A percentile compares a stretch with the other conserved stretches of the same genome.
These are phyloP conservation scores for Callimorpha dominula DNA, from an alignment of 2,888 invertebrate genomes.

Conservation along the genomic window DNA sequence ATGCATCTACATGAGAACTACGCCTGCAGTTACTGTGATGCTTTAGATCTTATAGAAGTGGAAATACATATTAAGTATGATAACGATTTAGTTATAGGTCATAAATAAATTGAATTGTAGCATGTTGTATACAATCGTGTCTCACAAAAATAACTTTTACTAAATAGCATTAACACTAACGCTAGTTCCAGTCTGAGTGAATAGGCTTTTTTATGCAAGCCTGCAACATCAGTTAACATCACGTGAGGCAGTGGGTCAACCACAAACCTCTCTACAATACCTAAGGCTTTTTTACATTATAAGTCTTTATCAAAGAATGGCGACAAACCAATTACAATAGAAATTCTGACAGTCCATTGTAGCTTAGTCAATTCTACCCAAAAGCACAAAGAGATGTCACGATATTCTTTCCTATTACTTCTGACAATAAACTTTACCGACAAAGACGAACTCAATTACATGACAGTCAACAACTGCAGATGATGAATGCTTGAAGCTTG, in stretches of 20 bases:
- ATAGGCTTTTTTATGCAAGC: not conserved
- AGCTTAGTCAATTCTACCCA: not conserved
- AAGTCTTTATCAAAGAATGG: not conserved
- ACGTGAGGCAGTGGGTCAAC: not conserved
- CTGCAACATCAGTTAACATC: not conserved
- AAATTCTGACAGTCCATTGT: not conserved
- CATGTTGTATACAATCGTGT: too few relatives aligned
- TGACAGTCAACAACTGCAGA: constrained; percentile 28
- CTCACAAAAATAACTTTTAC: too few relatives aligned
- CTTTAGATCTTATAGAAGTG: not conserved
- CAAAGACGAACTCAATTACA: constrained; percentile 17
- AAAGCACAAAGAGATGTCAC: not conserved
- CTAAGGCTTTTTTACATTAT: not conserved
- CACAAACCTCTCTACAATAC: not conserved
- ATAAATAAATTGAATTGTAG: not conserved
- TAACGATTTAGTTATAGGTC: not conserved
- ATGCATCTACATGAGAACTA: too few relatives aligned
- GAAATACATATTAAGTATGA: not conserved
- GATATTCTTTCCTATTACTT: not conserved
- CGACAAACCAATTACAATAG: not conserved
- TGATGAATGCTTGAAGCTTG: constrained; percentile 29
- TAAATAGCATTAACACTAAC: too few relatives aligned
- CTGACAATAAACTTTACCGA: constrained; percentile 6
- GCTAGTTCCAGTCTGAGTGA: not conserved
- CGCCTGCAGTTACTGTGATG: not conserved